Base-by-base conservation (phyloP, 2,888 invertebrate genomes). In the Torymus aiolomorphi region DNA sequence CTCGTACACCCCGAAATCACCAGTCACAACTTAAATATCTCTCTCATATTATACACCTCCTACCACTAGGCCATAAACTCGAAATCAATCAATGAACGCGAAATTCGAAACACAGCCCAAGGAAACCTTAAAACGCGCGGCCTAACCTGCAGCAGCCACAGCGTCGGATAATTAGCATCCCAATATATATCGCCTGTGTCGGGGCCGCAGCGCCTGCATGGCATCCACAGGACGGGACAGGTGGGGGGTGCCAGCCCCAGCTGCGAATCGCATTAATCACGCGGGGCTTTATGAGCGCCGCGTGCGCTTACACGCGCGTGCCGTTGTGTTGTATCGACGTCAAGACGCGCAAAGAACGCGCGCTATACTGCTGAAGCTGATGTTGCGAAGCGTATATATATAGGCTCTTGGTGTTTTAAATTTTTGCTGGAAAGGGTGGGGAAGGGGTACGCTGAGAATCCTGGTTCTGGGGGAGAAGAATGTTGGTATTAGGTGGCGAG, bases 261-360 rank as follows among this genome's bases (percentile, higher is more conserved):
- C 88, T 90, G 89, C 83, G 88, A 88, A 88, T 87, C 87, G 81
- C 89, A 90, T 90, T 90, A 90, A 90, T 90, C 90, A 90, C 86
- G 84, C 74, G 80, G 10, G 77, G 80, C 80, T 82, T 74, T 80
- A 75, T 77, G 63, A 66, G 67, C 73, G 69, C 49, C 59, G 52
- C 24, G 52, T n/a, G 24, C 20, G 52, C 54, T 52, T 49, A 62
- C 24, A 65, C 67, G 16, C 66, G 67, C 42, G 54, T 18, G 54
- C 42, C 42, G 8, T 10, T 5, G 5, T 42, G 42, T 42, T 42
- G 42, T 42, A 42, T 42, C 42, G 8, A 10, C 42, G 42, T 42
- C 42, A 42, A 42, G 42, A 42, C 42, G 20, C 18, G 57, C 11
- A 20, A 42, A 62, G 76, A 67, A 74, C 65, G 63, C 65, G 20